Conservation (phyloP, 2,888 invertebrate species). For the Rhingia rostrata region DNA sequence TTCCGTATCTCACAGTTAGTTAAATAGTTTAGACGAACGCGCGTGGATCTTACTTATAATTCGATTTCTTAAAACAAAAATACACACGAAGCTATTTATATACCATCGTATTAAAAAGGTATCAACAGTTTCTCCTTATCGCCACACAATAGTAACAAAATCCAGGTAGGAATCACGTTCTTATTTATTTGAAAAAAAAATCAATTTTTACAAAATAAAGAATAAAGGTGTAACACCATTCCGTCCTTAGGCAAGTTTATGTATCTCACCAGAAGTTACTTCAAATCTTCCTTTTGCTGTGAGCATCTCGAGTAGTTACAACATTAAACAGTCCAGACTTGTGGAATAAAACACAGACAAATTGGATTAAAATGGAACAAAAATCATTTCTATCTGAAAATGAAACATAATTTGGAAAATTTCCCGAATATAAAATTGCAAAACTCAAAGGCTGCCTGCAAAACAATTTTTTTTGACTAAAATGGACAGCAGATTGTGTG, state of each 20-base stretch:
- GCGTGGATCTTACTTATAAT: slow-evolving; percentile 62
- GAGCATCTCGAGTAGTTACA: background rate
- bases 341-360: background rate
- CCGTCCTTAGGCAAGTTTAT: slow-evolving; percentile 22
- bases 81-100: slow-evolving; percentile 29
- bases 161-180: slow-evolving; percentile 21
- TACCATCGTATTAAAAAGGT: slow-evolving; percentile 41
- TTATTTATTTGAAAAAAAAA: background rate
- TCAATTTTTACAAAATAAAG: background rate
- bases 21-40: slow-evolving; percentile 65
- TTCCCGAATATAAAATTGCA: background rate
- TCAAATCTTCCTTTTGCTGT: slow-evolving; percentile 9
- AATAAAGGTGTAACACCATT: background rate
- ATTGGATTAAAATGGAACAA: slow-evolving; percentile 5
- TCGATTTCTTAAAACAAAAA: slow-evolving; percentile 48
- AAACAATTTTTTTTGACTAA: background rate
- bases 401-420: slow-evolving; percentile 2
- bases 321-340: background rate
- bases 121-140: slow-evolving; percentile 41
- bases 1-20: slow-evolving; percentile 66
- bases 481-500: slow-evolving; percentile 19
- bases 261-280: slow-evolving; percentile 32
- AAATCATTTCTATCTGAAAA: background rate
- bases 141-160: background rate
- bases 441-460: slow-evolving; percentile 6